Base-by-base conservation (phyloP, 2,888 invertebrate genomes). In the Rhingia rostrata region DNA sequence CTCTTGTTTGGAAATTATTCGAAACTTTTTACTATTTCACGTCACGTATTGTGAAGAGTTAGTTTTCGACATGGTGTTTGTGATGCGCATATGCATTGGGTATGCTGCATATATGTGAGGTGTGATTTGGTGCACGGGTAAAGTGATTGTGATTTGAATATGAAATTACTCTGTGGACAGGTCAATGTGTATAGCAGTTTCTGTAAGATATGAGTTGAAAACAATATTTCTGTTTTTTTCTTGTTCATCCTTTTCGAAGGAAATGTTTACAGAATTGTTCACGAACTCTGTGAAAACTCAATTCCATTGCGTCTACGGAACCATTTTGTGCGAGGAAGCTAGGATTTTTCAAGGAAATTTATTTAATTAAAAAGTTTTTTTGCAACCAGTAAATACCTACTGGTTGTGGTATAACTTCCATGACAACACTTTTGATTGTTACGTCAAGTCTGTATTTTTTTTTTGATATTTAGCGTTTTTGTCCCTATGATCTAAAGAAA, bases 41-140 rank as follows among this genome's bases (percentile, higher is more conserved):
- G 45, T 84, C 83, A 80, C 79, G 83, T 84, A 69, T 56, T 61
- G 54, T 45, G 33, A 63, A 73, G 72, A 83, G 82, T 82, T 67
- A 79, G 63, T 83, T 79, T 79, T 73, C 67, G 72, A 69, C 67
- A 83, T 73, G 61, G 35, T 54, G 66, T 67, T 64, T 73, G 79
- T 83, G 61, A 79, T 79, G 73, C 10, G 49, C 73, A 69, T 61
- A 66, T 73, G 49, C 60, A 70, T 45, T 49, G 63, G 49, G 37
- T 51, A n/a, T n/a, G 58, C 9, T 51, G 14, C 56, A 41, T 56
- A n/a, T 22, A 22, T 22, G 22, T 9, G n/a, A 33, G 12, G 53
- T 63, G 43, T 74, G 66, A 64, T 69, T 74, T 54, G 47, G 69
- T 47, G 6, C 80, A 74, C 51, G 74, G 69, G 69, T 79, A 45